Evolutionary conservation across 2,113 vertebrate genomes (phyloP).

Genomic region (Axis porcinus): DNA sequence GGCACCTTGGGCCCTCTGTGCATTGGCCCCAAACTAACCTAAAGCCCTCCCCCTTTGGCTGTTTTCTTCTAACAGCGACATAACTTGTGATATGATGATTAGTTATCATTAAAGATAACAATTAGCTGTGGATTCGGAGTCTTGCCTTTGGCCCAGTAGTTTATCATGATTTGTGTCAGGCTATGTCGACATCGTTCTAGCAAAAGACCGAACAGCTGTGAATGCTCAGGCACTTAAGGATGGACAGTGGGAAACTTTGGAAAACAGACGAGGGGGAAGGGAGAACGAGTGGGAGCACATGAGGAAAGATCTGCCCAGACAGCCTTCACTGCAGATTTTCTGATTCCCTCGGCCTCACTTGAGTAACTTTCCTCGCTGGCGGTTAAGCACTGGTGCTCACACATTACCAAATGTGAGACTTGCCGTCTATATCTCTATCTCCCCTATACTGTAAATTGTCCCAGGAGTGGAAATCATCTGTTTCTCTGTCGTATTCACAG

Average conservation of each 20-base stretch:
- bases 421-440: neutral
- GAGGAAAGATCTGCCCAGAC: neutral
- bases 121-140: conserved; percentile 35
- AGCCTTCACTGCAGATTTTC: neutral
- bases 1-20: conserved; percentile 37
- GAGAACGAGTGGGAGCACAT: rapidly evolving
- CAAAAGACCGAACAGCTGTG: neutral
- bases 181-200: neutral
- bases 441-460: rapidly evolving
- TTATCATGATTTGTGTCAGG: conserved; percentile 57
- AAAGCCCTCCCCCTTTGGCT: conserved; percentile 13
- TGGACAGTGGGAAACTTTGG: neutral
- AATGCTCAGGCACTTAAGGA: rapidly evolving
- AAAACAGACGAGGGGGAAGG: neutral
- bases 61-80: neutral
- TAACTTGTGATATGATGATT: conserved; percentile 64
- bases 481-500: neutral
- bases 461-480: neutral
- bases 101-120: conserved; percentile 65
- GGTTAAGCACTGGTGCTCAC: rapidly evolving
- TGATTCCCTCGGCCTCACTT: neutral
- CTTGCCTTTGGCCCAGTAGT: conserved; percentile 34
- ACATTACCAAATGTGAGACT: rapidly evolving
- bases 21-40: conserved; percentile 19
- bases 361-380: rapidly evolving